A percentile compares a stretch with the other conserved stretches of the same genome.
Evolutionary conservation across 2,888 invertebrate genomes (phyloP).

Genomic region (Formica aserva): DNA sequence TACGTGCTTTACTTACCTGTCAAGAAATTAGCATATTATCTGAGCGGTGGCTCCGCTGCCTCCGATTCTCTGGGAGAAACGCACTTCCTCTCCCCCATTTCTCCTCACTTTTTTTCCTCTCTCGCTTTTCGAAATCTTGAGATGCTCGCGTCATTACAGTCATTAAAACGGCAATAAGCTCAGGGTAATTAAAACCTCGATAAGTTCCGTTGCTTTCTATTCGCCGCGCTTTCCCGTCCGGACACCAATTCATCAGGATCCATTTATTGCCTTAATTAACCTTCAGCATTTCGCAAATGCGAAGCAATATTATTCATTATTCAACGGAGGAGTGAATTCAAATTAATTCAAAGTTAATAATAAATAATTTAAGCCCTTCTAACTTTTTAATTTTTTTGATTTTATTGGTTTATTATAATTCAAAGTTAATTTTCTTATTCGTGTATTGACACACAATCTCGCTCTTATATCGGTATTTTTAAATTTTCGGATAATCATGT

Average conservation of each 20-base stretch:
- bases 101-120: background rate
- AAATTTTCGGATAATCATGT: background rate
- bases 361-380: too few species aligned
- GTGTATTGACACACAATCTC: background rate
- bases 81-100: background rate
- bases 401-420: background rate
- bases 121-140: slow-evolving; percentile 28
- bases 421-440: background rate
- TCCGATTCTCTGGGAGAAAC: slow-evolving; percentile 62
- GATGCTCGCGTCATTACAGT: slow-evolving; percentile 19
- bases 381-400: too few species aligned
- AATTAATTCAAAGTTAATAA: background rate
- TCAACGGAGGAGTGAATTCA: background rate
- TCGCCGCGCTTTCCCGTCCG: background rate
- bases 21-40: slow-evolving; percentile 79
- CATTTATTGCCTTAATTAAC: slow-evolving; percentile 21
- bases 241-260: background rate
- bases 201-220: slow-evolving; percentile 19
- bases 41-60: slow-evolving; percentile 67
- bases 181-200: slow-evolving; percentile 44
- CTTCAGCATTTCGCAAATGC: background rate
- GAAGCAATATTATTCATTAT: background rate
- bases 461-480: background rate
- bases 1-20: slow-evolving; percentile 76
- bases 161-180: slow-evolving; percentile 30